Evolutionary conservation across 2,888 invertebrate genomes (phyloP), one percentile per base, ranked within the genome.

Genomic region (Eilema sororculum): DNA sequence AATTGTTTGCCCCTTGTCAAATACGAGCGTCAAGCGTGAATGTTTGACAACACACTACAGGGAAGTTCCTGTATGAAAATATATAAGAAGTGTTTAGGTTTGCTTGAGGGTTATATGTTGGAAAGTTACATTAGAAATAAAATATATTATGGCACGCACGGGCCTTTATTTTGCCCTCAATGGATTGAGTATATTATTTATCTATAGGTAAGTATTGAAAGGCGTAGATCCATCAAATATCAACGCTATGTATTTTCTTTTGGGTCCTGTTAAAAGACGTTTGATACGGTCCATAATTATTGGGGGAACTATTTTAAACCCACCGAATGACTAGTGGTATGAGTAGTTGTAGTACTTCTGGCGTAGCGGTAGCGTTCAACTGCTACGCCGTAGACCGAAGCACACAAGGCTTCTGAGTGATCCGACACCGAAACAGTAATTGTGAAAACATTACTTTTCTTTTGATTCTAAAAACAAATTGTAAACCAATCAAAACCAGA

Each of bases 1-100:
- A 87, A 86, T 86, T 86, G 86, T 85, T 88, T 84, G 84, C 81
- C 88, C 90, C 88, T 89, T 86, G 86, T 90, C 90, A 89, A 89
- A 84, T 79, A 78, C 64, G 81, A 74, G 80, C 82, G 80, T 69
- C 74, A 71, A 68, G 84, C 87, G 90, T 89, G 83, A 89, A 90
- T 89, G 82, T 88, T 88, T 89, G 88, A 88, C 89, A 88, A 83
- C 84, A 76, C 72, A 76, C 77, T 80, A 77, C 74, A 78, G 74
- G 75, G 77, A 78, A 67, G 75, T 63, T 71, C 74, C 68, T 56
- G 79, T 81, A 79, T 77, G 76, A 73, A 83, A 82, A 81, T 73
- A 80, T 77, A 83, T 24, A 80, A 83, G 78, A 82, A 78, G 68
- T 24, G 64, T 67, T 71, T 76, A n/a, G 62, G 70, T 76, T 75